Base-by-base conservation (phyloP, 2,888 invertebrate species). In the Hoplodrina ambigua region DNA sequence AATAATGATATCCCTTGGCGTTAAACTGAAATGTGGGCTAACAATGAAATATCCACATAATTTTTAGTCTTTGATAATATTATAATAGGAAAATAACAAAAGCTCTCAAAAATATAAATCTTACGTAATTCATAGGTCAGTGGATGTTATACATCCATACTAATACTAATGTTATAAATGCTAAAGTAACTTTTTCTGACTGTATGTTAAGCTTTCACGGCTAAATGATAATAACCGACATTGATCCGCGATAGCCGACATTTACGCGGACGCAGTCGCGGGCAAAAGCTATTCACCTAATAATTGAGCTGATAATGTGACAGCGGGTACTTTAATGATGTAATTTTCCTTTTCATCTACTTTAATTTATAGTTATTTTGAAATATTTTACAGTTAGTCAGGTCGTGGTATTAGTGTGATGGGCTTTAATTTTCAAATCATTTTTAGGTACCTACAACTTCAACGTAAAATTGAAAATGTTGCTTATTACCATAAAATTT, bases 1-100 rank as follows among this genome's bases (percentile, higher is more conserved):
- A 82, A 78, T 85, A 82, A 83, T 80, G 72, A 62, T 62, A 71
- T 72, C 69, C 60, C 75, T 69, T 70, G 77, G 69, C 66, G 64
- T 72, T 70, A 62, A 75, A 72, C 64, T 67, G 61, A 70, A 72
- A 76, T 68, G 54, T 66, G 37, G 33, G 46, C 17, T 46, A 46
- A 46, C 41, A 66, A 68, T 58, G 49, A 66, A 75, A 77, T 56
- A 41, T 49, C 10, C 25, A 61, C 33, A 60, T 52, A 0, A 25
- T 62, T 55, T 54, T 49, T 44, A 19, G 20, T 10, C 19, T 53
- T 56, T 56, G 4, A 30, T 33, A 57, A 70, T 53, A 50, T n/a
- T 30, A 17, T 8, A 58, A 56, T 8, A 41, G 3, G 2, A 58
- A 58, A 17, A 19, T 55, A 25, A 59, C 25, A 50, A 64, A 59